phyloP scores from a whole-genome alignment of 2,113 vertebrate genomes.

The Tragelaphus buxtoni region DNA sequence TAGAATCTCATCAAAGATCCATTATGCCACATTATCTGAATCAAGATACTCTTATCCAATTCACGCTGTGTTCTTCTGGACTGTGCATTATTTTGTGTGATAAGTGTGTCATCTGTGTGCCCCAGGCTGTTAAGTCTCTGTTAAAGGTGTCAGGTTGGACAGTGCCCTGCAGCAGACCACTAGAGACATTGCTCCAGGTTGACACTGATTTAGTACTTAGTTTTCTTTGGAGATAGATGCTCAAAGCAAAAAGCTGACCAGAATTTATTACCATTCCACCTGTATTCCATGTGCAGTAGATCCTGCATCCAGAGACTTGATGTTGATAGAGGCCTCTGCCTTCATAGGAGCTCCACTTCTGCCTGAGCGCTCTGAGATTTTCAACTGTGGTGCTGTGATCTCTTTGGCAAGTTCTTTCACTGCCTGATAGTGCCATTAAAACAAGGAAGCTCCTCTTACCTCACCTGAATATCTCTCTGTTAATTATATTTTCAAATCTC shows the following conservation, averaged over 20 bases:
- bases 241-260: not conserved
- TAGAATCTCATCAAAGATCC: not conserved
- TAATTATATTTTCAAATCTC: not conserved
- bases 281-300: not conserved
- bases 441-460: not conserved
- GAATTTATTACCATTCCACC: not conserved
- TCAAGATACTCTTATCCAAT: not conserved
- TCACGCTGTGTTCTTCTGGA: not conserved
- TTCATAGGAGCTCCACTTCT: rapidly evolving
- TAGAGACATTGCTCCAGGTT: not conserved
- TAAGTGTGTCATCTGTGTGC: not conserved
- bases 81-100: too few relatives aligned
- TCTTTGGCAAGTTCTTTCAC: not conserved
- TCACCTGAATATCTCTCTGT: not conserved
- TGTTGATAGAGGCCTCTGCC: not conserved
- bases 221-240: not conserved
- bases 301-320: rapidly evolving
- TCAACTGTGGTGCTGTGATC: not conserved
- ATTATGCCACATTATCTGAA: not conserved
- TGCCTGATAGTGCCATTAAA: not conserved
- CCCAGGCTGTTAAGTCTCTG: not conserved
- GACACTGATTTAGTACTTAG: not conserved
- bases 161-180: not conserved
- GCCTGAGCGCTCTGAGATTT: not conserved
- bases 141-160: not conserved